These are phyloP conservation scores for Bolinopsis microptera DNA, from an alignment of 37 sponge, comb jelly and placozoan species.

Conservation along the genomic window DNA sequence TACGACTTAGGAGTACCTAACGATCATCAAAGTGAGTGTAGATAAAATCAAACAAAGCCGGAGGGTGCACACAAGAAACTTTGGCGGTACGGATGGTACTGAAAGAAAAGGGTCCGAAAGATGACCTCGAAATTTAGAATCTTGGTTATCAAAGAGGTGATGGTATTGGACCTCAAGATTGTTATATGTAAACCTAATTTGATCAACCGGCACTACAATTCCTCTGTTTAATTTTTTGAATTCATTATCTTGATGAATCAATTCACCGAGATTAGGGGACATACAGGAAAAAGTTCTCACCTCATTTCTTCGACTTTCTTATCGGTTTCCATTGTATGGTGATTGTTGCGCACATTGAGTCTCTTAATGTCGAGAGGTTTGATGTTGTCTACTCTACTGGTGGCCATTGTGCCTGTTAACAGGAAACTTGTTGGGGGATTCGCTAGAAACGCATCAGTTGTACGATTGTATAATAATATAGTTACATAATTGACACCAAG, in stretches of 20 bases:
- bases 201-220: background rate
- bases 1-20: background rate
- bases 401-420: background rate
- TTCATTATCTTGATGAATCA: background rate
- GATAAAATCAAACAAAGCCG: background rate
- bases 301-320: constrained; percentile 15
- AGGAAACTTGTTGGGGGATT: no score
- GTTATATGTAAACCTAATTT: background rate
- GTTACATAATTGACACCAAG: no score
- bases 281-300: background rate
- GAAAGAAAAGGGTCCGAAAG: background rate
- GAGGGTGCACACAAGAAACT: background rate
- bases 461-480: no score
- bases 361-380: constrained; percentile 26
- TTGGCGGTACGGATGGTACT: background rate
- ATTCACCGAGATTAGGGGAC: background rate
- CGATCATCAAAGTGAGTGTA: background rate
- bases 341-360: constrained; percentile 31
- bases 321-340: background rate
- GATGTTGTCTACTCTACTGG: background rate
- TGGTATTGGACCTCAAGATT: background rate
- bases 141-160: background rate
- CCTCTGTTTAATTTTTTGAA: background rate
- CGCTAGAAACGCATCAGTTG: no score
- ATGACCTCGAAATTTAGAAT: background rate